Conservation (phyloP, 2,797 vertebrate species). For the Artibeus jamaicensis region DNA sequence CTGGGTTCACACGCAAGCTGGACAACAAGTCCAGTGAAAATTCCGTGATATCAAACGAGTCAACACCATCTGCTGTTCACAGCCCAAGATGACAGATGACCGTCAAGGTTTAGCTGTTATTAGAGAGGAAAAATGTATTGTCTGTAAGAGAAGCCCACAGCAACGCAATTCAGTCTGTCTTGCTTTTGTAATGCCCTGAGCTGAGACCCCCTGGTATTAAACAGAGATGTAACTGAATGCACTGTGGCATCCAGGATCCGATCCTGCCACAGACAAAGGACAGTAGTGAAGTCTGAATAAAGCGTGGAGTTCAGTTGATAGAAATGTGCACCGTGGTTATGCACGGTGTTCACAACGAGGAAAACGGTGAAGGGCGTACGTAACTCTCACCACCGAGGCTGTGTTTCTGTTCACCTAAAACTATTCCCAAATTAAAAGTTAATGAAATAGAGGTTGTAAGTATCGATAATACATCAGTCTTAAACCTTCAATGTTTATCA, state of each 20-base stretch:
- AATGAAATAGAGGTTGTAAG: neutral
- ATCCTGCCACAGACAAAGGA: conserved; percentile 35
- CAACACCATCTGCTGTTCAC: neutral
- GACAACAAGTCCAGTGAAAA: neutral
- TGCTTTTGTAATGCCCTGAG: neutral
- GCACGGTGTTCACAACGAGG: neutral
- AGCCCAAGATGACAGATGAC: neutral
- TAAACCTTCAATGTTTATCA: conserved; percentile 17
- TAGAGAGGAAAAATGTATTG: neutral
- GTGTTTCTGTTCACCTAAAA: neutral
- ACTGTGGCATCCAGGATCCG: neutral
- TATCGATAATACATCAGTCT: neutral
- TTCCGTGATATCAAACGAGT: neutral
- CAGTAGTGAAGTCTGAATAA: neutral
- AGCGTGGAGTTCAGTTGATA: neutral
- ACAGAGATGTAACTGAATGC: neutral
- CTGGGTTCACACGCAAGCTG: neutral
- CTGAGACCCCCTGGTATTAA: neutral
- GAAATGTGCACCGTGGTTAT: neutral
- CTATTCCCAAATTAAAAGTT: conserved; percentile 22
- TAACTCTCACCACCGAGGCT: neutral
- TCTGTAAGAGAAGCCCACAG: neutral
- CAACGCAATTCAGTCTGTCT: neutral
- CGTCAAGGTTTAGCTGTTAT: neutral
- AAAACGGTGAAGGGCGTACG: too few relatives aligned